Percentiles rank a stretch among this genome's conserved stretches.
phyloP scores from a whole-genome alignment of 2,113 vertebrate genomes.

The Pseudois nayaur region DNA sequence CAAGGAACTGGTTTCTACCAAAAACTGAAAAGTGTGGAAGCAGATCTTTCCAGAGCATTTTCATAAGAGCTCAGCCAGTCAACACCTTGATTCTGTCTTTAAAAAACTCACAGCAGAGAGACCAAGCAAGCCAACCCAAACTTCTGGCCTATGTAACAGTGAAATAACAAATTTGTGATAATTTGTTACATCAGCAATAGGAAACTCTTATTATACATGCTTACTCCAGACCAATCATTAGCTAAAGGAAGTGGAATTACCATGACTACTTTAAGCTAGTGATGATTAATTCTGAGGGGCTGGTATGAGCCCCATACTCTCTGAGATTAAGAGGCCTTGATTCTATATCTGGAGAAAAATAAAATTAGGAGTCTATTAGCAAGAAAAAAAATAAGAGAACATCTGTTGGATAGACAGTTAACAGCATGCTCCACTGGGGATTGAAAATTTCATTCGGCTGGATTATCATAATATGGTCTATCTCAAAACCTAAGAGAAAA shows the following conservation, averaged over 20 bases:
- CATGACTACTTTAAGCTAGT: neutral
- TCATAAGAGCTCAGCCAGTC: neutral
- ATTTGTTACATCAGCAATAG: neutral
- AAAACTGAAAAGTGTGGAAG: neutral
- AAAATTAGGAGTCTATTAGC: neutral
- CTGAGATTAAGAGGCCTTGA: neutral
- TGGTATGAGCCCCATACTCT: neutral
- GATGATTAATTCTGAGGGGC: neutral
- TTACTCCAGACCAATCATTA: neutral
- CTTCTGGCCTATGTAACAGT: neutral
- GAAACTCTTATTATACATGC: neutral
- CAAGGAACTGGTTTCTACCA: neutral
- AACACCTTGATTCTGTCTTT: neutral
- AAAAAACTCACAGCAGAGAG: neutral
- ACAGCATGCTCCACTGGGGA: neutral
- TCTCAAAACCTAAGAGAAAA: neutral
- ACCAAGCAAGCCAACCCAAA: neutral
- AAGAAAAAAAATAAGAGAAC: neutral
- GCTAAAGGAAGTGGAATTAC: neutral
- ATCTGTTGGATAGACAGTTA: neutral
- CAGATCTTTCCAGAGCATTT: neutral
- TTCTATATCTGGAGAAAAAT: neutral
- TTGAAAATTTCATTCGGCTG: neutral
- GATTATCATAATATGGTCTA: neutral
- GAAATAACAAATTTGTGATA: neutral